These are phyloP conservation scores for Scaptomyza pallida DNA, from an alignment of 1,140 invertebrate genomes.

Conservation along the genomic window DNA sequence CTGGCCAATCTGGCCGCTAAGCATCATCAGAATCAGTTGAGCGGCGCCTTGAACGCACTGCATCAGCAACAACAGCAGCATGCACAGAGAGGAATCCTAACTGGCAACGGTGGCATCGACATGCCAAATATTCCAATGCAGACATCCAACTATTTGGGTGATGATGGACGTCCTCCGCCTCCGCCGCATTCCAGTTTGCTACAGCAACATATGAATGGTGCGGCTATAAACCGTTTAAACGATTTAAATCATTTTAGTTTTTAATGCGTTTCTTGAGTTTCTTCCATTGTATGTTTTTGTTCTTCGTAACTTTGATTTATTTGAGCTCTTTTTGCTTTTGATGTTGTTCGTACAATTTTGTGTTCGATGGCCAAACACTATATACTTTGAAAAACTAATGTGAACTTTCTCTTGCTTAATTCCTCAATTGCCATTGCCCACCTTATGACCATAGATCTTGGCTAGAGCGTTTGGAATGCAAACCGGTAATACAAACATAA, in stretches of 20 bases:
- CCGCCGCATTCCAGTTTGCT: slow-evolving; percentile 90
- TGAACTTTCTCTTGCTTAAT: slow-evolving; percentile 64
- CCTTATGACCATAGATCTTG: slow-evolving; percentile 51
- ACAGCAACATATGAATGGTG: slow-evolving; percentile 87
- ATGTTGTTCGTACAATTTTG: slow-evolving; percentile 48
- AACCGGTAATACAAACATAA: slow-evolving; percentile 63
- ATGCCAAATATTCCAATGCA: slow-evolving; percentile 52
- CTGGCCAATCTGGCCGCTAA: slow-evolving; percentile 65
- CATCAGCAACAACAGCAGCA: slow-evolving; percentile 64
- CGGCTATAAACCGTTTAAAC: slow-evolving; percentile 47
- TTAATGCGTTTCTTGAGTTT: slow-evolving; percentile 32
- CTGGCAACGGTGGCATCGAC: slow-evolving; percentile 75
- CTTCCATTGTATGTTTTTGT: slow-evolving; percentile 19
- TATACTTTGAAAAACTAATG: slow-evolving; percentile 54
- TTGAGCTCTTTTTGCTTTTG: slow-evolving; percentile 16
- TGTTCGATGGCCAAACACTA: slow-evolving; percentile 24
- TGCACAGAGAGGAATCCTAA: slow-evolving; percentile 49
- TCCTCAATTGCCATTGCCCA: slow-evolving; percentile 22
- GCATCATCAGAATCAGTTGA: slow-evolving; percentile 77
- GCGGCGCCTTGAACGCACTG: slow-evolving; percentile 64
- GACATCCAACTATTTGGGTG: slow-evolving; percentile 80
- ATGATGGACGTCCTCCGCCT: slow-evolving; percentile 87
- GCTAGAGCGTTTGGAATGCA: slow-evolving; percentile 56
- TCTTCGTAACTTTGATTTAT: slow-evolving; percentile 5
- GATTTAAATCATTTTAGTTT: slow-evolving; percentile 25